A percentile compares a stretch with the other conserved stretches of the same genome.
These are phyloP conservation scores for Neodiprion fabricii DNA, from an alignment of 1,140 invertebrate species.

Conservation along the genomic window DNA sequence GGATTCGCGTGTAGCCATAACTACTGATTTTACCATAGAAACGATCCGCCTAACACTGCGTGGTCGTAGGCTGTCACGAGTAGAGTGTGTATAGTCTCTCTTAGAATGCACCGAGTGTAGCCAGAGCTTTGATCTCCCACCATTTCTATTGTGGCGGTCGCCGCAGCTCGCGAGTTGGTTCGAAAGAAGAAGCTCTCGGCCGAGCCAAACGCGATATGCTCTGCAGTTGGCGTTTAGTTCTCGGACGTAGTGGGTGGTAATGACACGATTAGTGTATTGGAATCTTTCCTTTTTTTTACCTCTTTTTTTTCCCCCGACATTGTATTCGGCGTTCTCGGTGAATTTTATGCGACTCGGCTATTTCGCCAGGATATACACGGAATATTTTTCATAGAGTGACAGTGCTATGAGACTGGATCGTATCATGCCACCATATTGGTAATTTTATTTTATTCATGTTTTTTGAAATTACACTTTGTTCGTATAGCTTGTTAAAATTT, in stretches of 20 bases:
- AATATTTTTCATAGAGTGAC: neutral
- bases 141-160: slow-evolving; percentile 50
- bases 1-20: neutral
- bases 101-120: slow-evolving; percentile 15
- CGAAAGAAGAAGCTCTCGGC: neutral
- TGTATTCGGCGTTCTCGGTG: too few relatives aligned
- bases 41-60: too few relatives aligned
- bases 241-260: slow-evolving; percentile 2
- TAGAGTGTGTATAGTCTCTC: neutral
- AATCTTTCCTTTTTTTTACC: neutral
- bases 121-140: slow-evolving; percentile 57
- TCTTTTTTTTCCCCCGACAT: too few relatives aligned
- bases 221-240: slow-evolving; percentile 4
- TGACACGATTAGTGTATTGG: neutral
- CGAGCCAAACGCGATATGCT: neutral
- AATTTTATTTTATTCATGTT: slow-evolving; percentile 35
- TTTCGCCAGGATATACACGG: too few relatives aligned
- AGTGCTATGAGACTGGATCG: slow-evolving; percentile 7
- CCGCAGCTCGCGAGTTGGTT: slow-evolving; percentile 33
- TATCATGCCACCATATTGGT: slow-evolving; percentile 58
- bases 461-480: neutral
- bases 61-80: neutral
- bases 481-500: too few relatives aligned
- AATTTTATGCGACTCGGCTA: too few relatives aligned
- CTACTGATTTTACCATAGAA: too few relatives aligned